Percentiles rank a stretch among this genome's conserved stretches.
These are phyloP conservation scores for Eupithecia inturbata DNA, from an alignment of 2,888 invertebrate genomes.

Conservation along the genomic window DNA sequence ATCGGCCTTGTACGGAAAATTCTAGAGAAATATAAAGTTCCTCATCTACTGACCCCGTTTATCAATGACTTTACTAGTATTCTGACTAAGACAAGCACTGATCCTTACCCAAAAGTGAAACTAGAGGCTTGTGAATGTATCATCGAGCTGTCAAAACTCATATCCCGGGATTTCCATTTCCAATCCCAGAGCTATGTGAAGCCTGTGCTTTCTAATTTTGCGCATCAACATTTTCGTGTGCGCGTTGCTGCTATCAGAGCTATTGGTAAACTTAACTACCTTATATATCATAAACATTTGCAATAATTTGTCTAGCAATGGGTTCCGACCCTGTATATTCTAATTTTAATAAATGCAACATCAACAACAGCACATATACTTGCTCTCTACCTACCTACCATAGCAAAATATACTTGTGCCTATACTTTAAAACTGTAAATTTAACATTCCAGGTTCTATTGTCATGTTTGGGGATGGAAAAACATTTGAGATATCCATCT, in stretches of 20 bases:
- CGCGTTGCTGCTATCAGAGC: conserved; percentile 89
- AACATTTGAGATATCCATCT: conserved; percentile 88
- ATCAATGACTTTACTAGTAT: conserved; percentile 91
- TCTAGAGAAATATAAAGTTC: conserved; percentile 85
- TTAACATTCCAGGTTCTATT: conserved; percentile 75
- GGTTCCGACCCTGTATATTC: neutral
- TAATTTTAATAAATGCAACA: neutral
- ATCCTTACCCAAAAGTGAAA: conserved; percentile 92
- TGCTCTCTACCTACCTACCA: too few relatives aligned
- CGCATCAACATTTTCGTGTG: conserved; percentile 93
- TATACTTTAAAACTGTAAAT: neutral
- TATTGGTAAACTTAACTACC: conserved; percentile 80
- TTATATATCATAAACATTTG: neutral
- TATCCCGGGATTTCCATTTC: conserved; percentile 89
- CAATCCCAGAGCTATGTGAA: conserved; percentile 89
- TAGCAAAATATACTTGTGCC: neutral
- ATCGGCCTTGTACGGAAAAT: conserved; percentile 87
- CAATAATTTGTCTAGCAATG: neutral
- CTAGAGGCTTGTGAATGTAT: conserved; percentile 90
- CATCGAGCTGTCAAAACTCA: conserved; percentile 84
- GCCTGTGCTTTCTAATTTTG: conserved; percentile 88
- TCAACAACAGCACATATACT: neutral
- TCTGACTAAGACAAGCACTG: conserved; percentile 88
- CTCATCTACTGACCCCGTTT: conserved; percentile 86
- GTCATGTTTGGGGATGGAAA: conserved; percentile 89